Evolutionary conservation across 2,797 vertebrate species (phyloP).

Genomic region (Zenarchopterus dispar): DNA sequence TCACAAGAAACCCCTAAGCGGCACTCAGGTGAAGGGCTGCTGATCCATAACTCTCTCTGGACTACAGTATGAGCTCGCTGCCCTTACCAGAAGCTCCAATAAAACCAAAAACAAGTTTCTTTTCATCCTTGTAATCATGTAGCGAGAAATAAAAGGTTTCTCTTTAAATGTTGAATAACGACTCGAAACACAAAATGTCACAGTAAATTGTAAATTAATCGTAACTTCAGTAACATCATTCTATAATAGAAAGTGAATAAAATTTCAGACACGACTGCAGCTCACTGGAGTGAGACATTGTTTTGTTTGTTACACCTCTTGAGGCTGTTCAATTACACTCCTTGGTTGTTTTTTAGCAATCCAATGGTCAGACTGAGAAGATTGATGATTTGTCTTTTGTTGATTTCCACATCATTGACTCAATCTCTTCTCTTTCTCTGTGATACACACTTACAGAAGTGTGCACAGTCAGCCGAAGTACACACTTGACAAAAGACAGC

Average conservation of each 20-base stretch:
- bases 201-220: slow-evolving; percentile 60
- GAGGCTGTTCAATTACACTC: slow-evolving; percentile 72
- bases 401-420: slow-evolving; percentile 74
- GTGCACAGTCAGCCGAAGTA: slow-evolving; percentile 12
- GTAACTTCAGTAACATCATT: slow-evolving; percentile 44
- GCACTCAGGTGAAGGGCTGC: neutral
- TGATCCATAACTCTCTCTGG: slow-evolving; percentile 1
- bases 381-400: slow-evolving; percentile 78
- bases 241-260: slow-evolving; percentile 53
- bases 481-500: slow-evolving; percentile 43
- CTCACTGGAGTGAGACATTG: slow-evolving; percentile 70
- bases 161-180: slow-evolving; percentile 35
- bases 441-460: neutral
- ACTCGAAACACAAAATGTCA: slow-evolving; percentile 68
- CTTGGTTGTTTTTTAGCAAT: slow-evolving; percentile 73
- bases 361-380: slow-evolving; percentile 64
- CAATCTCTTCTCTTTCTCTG: slow-evolving; percentile 52
- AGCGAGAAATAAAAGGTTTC: neutral
- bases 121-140: neutral
- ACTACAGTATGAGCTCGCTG: slow-evolving; percentile 14
- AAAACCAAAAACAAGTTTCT: slow-evolving; percentile 1
- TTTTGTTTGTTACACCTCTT: slow-evolving; percentile 69
- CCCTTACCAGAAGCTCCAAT: slow-evolving; percentile 1
- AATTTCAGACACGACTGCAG: slow-evolving; percentile 66
- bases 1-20: neutral